phyloP scores from a whole-genome alignment of 2,888 invertebrate genomes.

The Eristalis arbustorum region DNA sequence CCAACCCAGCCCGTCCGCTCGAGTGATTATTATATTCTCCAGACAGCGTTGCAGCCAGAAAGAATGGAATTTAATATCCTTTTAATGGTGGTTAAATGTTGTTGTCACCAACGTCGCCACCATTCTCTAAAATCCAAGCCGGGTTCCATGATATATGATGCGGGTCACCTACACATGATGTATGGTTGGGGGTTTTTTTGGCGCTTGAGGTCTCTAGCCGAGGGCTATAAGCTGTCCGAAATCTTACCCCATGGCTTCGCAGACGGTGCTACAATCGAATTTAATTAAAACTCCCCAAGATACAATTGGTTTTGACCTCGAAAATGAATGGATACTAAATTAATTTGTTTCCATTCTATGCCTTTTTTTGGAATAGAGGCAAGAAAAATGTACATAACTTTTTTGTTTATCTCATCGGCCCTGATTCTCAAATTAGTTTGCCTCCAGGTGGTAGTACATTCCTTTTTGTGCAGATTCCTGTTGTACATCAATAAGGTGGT shows the following conservation, averaged over 20 bases:
- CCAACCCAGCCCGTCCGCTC: constrained; percentile 4
- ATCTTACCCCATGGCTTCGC: background rate
- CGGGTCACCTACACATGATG: constrained; percentile 22
- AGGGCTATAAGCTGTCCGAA: background rate
- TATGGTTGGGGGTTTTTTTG: constrained; percentile 8
- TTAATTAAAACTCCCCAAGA: constrained; percentile 55
- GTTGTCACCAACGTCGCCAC: constrained; percentile 7
- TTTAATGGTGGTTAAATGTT: constrained; percentile 56
- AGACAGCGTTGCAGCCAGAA: constrained; percentile 37
- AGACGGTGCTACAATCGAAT: constrained; percentile 28
- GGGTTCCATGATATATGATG: constrained; percentile 14
- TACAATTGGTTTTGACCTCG: constrained; percentile 36
- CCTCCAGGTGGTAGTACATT: constrained; percentile 50
- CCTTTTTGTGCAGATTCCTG: too few species aligned
- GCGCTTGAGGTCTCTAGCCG: background rate
- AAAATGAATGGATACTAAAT: constrained; percentile 22
- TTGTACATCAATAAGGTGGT: background rate
- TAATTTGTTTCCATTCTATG: constrained; percentile 8
- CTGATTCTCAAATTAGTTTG: constrained; percentile 5
- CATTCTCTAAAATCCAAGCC: background rate
- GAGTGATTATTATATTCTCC: constrained; percentile 43
- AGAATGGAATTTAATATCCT: constrained; percentile 66
- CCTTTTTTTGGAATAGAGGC: background rate
- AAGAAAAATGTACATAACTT: background rate
- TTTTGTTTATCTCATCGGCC: background rate